These are phyloP conservation scores for Drosophila triauraria DNA, from an alignment of 1,140 invertebrate species.

Conservation along the genomic window DNA sequence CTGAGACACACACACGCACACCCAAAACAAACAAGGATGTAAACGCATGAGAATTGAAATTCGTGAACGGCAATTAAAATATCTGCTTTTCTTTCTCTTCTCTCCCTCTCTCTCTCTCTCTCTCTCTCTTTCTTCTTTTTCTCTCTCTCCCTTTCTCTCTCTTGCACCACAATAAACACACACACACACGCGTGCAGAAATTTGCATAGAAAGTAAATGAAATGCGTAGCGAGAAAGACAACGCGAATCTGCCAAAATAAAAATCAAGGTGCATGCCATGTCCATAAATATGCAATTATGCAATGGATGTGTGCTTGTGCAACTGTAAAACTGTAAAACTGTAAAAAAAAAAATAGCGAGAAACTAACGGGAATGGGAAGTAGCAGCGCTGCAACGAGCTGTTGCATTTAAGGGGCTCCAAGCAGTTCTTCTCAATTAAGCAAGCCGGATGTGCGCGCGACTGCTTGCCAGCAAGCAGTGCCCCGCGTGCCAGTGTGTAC, in stretches of 20 bases:
- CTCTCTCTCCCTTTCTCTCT: conserved; percentile 16
- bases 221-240: conserved; percentile 57
- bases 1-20: conserved; percentile 24
- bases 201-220: conserved; percentile 67
- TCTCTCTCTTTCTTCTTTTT: conserved; percentile 30
- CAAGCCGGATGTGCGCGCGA: background rate
- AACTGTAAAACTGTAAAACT: conserved; percentile 10
- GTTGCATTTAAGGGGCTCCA: conserved; percentile 33
- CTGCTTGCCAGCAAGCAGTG: background rate
- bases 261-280: conserved; percentile 25
- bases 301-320: conserved; percentile 34
- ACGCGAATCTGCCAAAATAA: conserved; percentile 56
- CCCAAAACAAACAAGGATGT: conserved; percentile 29
- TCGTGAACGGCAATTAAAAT: conserved; percentile 75
- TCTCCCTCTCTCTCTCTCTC: conserved; percentile 23
- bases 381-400: background rate
- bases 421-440: conserved; percentile 3
- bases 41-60: conserved; percentile 69
- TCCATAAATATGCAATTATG: conserved; percentile 68
- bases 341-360: background rate
- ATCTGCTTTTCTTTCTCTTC: conserved; percentile 63
- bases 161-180: conserved; percentile 13
- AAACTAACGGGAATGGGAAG: background rate
- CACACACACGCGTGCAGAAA: conserved; percentile 44
- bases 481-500: background rate